These are phyloP conservation scores for Diachrysia chrysitis DNA, from an alignment of 2,888 invertebrate species.

Conservation along the genomic window DNA sequence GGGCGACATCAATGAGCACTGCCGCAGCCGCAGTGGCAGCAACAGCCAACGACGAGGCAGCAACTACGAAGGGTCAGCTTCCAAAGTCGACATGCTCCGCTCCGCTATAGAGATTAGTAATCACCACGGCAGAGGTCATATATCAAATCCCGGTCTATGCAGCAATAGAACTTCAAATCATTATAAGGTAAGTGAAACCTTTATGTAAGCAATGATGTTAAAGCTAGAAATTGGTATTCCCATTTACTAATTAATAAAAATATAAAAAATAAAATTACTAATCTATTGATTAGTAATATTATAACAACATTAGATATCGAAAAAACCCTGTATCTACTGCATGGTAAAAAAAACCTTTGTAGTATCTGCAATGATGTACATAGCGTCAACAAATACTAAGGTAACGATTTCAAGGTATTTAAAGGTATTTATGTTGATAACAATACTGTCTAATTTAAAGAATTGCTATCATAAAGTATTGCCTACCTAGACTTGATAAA, in stretches of 20 bases:
- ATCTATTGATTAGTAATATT: too few relatives aligned
- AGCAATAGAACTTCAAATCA: slow-evolving; percentile 73
- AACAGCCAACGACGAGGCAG: slow-evolving; percentile 88
- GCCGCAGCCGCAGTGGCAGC: slow-evolving; percentile 85
- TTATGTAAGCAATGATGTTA: not conserved
- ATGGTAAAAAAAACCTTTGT: not conserved
- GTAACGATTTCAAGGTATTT: not conserved
- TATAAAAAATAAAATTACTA: too few relatives aligned
- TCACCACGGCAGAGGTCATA: slow-evolving; percentile 86
- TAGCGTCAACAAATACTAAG: not conserved
- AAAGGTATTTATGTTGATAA: slow-evolving; percentile 7
- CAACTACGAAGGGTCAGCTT: slow-evolving; percentile 89
- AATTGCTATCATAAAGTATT: slow-evolving; percentile 19
- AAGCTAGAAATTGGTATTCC: too few relatives aligned
- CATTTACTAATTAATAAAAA: too few relatives aligned
- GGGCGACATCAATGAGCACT: slow-evolving; percentile 86
- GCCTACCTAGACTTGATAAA: slow-evolving; percentile 11
- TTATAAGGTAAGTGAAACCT: slow-evolving; percentile 75
- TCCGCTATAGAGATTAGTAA: slow-evolving; percentile 92
- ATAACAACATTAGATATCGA: not conserved
- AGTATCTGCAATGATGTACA: not conserved
- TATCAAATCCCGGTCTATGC: slow-evolving; percentile 90
- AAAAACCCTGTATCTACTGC: slow-evolving; percentile 8
- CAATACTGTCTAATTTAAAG: slow-evolving; percentile 7
- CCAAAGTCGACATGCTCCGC: slow-evolving; percentile 91